A percentile compares a stretch with the other conserved stretches of the same genome.
phyloP scores from a whole-genome alignment of 2,113 vertebrate species.

The Toxotes jaculatrix region DNA sequence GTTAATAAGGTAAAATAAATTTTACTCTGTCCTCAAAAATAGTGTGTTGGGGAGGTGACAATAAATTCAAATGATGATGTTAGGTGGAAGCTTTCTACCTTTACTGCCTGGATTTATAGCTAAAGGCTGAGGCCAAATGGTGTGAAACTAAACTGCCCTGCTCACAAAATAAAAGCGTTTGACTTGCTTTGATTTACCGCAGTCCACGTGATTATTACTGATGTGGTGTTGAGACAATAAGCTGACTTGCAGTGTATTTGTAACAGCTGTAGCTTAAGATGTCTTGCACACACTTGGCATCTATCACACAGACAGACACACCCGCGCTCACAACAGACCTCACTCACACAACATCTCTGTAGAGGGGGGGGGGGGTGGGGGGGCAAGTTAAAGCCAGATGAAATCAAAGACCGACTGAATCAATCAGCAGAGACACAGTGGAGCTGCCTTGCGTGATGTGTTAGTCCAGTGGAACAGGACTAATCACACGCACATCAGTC shows the following conservation, averaged over 20 bases:
- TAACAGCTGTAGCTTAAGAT: constrained; percentile 38
- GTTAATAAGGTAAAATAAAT: neutral
- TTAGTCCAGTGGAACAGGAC: constrained; percentile 26
- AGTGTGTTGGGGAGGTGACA: neutral
- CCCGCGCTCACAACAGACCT: constrained; percentile 10
- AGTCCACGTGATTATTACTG: constrained; percentile 1
- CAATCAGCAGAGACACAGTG: constrained; percentile 20
- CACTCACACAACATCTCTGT: constrained; percentile 28
- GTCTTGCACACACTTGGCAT: constrained; percentile 21
- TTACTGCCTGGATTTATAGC: constrained; percentile 8
- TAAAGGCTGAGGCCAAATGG: neutral
- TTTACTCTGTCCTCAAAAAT: neutral
- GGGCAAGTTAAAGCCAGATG: constrained; percentile 6
- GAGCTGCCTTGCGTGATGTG: neutral
- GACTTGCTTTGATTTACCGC: constrained; percentile 2
- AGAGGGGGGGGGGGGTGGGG: neutral
- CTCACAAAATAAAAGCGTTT: neutral
- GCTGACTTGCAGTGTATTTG: constrained; percentile 8
- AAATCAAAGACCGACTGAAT: constrained; percentile 28
- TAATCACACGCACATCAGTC: constrained; percentile 19
- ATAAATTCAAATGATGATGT: neutral
- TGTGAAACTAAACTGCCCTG: neutral
- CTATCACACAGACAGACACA: constrained; percentile 12
- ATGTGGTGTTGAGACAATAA: constrained; percentile 37
- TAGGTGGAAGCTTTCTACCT: neutral